Evolutionary conservation across 2,113 vertebrate species (phyloP), one percentile per base, ranked within the genome.

Genomic region (Ciconia stormi): DNA sequence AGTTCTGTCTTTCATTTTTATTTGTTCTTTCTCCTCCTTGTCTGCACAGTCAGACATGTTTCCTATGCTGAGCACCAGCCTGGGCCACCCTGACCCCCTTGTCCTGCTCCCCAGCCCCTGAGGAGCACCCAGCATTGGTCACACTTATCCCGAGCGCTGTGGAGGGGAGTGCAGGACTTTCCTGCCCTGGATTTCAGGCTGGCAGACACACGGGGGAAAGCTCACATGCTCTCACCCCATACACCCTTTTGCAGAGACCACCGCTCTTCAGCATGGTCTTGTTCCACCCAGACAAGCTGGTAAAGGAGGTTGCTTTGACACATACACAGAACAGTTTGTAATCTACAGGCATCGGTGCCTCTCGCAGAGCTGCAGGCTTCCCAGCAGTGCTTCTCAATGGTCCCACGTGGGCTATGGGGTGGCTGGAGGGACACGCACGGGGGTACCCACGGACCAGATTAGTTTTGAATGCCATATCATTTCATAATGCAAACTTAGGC

Each of bases 81-180:
- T 59, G 36, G 36, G 13, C 59, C 52, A 73, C 44, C 21, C 59
- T 50, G 59, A 49, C 11, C 17, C 36, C 21, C 42, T 40, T 42
- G 30, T 81, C 11, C n/a, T 17, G 23, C 50, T 66, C 42, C 30
- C 44, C 2, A 0, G 32, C 16, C 21, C 59, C 44, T 1, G 0
- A 16, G 23, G 29, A 63, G 49, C 49, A 40, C 23, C 23, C 58
- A 49, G n/a, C 18, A n/a, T 17, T 5, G 1, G 49, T 42, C 58
- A n/a, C 1, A 0, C 21, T 59, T 32, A n/a, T 32, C 25, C 21
- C 2, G 1, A 32, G 52, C 1, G 0, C 77, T n/a, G 19, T 4
- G 8, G n/a, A 72, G 22, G 7, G 18, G 26, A 5, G 10, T 2
- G 4, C 29, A n/a, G 50, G 67, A 36, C 50, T 15, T 42, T 32